Conservation (phyloP, 2,113 vertebrate species). For the Psophia crepitans region DNA sequence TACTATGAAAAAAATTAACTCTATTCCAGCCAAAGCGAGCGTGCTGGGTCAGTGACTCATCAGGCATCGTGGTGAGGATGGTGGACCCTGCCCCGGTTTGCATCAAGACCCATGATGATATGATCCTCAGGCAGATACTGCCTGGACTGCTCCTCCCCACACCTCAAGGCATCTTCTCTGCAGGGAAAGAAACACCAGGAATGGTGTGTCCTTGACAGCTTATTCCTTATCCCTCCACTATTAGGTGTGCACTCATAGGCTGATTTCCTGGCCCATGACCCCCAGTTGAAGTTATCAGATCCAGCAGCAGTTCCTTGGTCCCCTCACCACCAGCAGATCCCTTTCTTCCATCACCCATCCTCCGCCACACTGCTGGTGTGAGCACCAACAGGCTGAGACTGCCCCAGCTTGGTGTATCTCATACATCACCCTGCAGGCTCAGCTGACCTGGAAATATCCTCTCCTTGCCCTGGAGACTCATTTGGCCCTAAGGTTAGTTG, state of each 20-base stretch:
- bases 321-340: neutral
- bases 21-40: no score
- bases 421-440: neutral
- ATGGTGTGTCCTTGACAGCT: neutral
- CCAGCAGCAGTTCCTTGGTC: neutral
- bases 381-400: neutral
- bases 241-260: neutral
- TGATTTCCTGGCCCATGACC: neutral
- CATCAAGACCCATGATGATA: rapidly evolving
- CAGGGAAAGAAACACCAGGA: neutral
- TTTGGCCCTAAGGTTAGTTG: neutral
- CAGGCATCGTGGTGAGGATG: neutral
- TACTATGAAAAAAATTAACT: no score
- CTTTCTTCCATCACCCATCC: neutral
- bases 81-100: neutral
- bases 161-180: neutral
- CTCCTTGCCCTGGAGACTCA: neutral
- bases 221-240: neutral
- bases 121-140: neutral
- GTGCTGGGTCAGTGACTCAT: neutral
- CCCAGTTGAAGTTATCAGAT: neutral
- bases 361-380: neutral
- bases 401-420: neutral
- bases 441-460: neutral
- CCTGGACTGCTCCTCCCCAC: neutral